Base-by-base conservation (phyloP, 2,797 vertebrate genomes). In the Poecilia velifera region DNA sequence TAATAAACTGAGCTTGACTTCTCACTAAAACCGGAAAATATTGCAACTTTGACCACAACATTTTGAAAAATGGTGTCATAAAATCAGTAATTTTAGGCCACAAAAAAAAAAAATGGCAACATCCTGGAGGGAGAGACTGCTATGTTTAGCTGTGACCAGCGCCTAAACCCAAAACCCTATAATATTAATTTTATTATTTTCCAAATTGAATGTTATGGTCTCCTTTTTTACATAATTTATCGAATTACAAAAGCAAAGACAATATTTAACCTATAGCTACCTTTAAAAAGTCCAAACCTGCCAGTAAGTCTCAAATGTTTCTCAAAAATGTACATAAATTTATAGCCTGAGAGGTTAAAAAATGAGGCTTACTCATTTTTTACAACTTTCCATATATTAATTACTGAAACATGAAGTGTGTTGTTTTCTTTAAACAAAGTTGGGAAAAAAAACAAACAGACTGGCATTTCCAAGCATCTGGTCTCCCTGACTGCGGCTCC, bases 401-500 rank as follows among this genome's bases (percentile, higher is more conserved):
- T 68, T 22, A 25, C 10, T 68, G 4, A 66, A 20, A 22, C 62
- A 66, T 66, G 31, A 68, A 3, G 7, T 41, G 62, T 39, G 8
- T 66, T 73, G 76, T 74, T 78, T 84, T 31, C 70, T 79, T 74
- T 73, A 85, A 81, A 76, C 78, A 46, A 74, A 75, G 20, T 39
- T 9, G 7, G 0, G 43, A 70, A 39, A n/a, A 3, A 2, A 43
- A 43, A 49, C 39, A 49, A 51, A 22, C 5, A 59, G 76, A 49
- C 55, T 46, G 74, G 77, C 22, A 49, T 91, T 79, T 79, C 71
- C 82, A 77, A 71, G 84, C 78, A 79, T 83, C 64, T 41, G 34
- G 64, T 68, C 18, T 68, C 18, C 51, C 80, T 53, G 88, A 83
- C 89, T 89, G 86, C 86, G 84, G 87, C 82, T 87, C 85, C 90